Percentiles rank a stretch among this genome's conserved stretches.
These are phyloP conservation scores for Poeciliopsis infans DNA, from an alignment of 2,797 vertebrate species.

Conservation along the genomic window DNA sequence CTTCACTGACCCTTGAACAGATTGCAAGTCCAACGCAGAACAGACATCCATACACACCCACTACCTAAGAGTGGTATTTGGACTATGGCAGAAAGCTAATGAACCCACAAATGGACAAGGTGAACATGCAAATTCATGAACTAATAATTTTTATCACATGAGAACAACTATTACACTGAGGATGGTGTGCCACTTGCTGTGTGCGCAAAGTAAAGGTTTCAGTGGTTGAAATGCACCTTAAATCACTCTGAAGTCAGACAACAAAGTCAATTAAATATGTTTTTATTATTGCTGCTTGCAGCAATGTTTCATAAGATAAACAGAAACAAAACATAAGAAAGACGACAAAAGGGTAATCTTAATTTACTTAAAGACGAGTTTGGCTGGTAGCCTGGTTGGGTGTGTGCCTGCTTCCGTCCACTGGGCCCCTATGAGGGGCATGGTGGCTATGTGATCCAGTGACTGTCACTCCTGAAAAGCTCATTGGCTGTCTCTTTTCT, in stretches of 20 bases:
- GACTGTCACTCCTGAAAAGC: slow-evolving; percentile 48
- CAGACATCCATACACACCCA: not conserved
- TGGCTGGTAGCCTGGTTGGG: slow-evolving; percentile 48
- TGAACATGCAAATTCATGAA: not conserved
- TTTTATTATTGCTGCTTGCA: slow-evolving; percentile 92
- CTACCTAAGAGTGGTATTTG: not conserved
- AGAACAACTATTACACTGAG: not conserved
- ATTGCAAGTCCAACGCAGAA: not conserved
- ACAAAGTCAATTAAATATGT: slow-evolving; percentile 90
- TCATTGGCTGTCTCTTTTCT: slow-evolving; percentile 26
- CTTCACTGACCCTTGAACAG: not conserved
- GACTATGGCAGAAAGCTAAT: not conserved
- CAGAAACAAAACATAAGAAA: slow-evolving; percentile 85
- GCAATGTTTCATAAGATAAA: slow-evolving; percentile 84
- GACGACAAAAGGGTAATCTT: slow-evolving; percentile 77
- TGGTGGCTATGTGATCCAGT: slow-evolving; percentile 50
- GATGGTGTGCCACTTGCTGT: not conserved
- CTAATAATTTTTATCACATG: not conserved
- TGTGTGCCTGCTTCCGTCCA: slow-evolving; percentile 29
- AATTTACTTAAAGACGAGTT: slow-evolving; percentile 82
- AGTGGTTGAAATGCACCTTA: not conserved
- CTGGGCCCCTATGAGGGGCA: slow-evolving; percentile 11
- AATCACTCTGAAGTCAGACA: slow-evolving; percentile 72
- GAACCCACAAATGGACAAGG: not conserved
- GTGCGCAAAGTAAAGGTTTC: not conserved